phyloP scores from a whole-genome alignment of 2,797 vertebrate species.

The Neomorphus geoffroyi region DNA sequence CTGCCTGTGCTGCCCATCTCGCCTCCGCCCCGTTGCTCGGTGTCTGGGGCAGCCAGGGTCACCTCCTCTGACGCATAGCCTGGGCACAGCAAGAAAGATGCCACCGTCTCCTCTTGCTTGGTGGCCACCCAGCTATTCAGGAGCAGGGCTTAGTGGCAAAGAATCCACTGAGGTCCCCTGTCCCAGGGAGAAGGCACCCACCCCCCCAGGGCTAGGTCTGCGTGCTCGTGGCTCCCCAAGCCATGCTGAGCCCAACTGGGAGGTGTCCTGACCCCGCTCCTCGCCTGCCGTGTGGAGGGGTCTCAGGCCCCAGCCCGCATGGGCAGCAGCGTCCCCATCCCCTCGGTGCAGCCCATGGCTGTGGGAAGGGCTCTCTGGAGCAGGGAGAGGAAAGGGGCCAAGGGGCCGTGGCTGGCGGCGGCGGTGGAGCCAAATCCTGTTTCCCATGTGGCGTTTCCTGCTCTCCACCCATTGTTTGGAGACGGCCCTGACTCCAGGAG shows the following conservation, averaged over 20 bases:
- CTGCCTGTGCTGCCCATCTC: background rate
- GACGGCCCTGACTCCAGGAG: constrained; percentile 54
- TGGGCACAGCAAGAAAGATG: background rate
- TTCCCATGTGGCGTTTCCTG: constrained; percentile 73
- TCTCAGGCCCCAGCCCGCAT: background rate
- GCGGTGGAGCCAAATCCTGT: constrained; percentile 68
- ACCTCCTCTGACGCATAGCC: constrained; percentile 1
- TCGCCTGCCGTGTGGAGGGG: background rate
- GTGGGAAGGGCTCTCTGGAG: constrained; percentile 60
- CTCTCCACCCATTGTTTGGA: constrained; percentile 76
- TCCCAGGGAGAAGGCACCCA: rapidly evolving
- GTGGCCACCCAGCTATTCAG: background rate
- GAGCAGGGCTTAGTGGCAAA: background rate
- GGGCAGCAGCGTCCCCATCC: background rate
- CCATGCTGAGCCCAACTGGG: background rate
- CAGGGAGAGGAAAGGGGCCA: constrained; percentile 63
- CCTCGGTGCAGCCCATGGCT: background rate
- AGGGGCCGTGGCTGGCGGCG: constrained; percentile 44
- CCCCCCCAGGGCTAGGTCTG: background rate
- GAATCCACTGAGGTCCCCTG: background rate
- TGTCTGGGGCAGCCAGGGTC: background rate
- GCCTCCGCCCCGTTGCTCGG: background rate
- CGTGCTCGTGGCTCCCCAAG: background rate
- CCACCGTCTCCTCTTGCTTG: rapidly evolving
- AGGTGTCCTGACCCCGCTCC: background rate